Evolutionary conservation across 2,888 invertebrate genomes (phyloP).

Genomic region (Sphaerophoria rueppellii): DNA sequence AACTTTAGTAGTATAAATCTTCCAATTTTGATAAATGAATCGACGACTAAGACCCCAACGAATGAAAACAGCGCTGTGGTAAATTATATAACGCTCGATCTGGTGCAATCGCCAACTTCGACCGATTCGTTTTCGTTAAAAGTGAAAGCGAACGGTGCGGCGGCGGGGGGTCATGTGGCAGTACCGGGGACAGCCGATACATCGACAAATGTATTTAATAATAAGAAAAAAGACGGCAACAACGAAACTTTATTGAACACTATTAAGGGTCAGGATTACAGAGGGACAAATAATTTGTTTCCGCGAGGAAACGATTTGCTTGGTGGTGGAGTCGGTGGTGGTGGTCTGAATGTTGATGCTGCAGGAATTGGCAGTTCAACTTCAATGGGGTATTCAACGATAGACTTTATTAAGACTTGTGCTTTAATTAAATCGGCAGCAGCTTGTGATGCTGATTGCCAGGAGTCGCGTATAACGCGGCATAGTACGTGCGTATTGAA

Average conservation of each 20-base stretch:
- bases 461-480: slow-evolving; percentile 90
- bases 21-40: slow-evolving; percentile 73
- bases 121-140: slow-evolving; percentile 73
- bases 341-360: slow-evolving; percentile 69
- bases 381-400: slow-evolving; percentile 91
- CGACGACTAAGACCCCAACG: slow-evolving; percentile 47
- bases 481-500: slow-evolving; percentile 89
- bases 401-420: slow-evolving; percentile 96
- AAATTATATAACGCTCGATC: slow-evolving; percentile 81
- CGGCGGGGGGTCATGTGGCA: slow-evolving; percentile 5
- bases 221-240: slow-evolving; percentile 37
- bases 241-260: slow-evolving; percentile 29
- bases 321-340: slow-evolving; percentile 8
- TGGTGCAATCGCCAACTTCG: slow-evolving; percentile 80
- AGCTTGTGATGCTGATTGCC: slow-evolving; percentile 87
- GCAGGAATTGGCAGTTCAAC: slow-evolving; percentile 3
- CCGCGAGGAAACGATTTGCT: slow-evolving; percentile 27
- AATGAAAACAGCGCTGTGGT: slow-evolving; percentile 75
- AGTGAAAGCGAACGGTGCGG: slow-evolving; percentile 37
- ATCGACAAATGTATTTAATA: slow-evolving; percentile 30
- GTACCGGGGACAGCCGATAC: background rate
- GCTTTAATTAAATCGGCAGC: slow-evolving; percentile 93
- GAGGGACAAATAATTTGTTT: slow-evolving; percentile 40
- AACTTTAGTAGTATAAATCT: slow-evolving; percentile 78
- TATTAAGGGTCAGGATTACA: slow-evolving; percentile 30